These are phyloP conservation scores for Orthochromis indermauri DNA, from an alignment of 2,113 vertebrate species.

Conservation along the genomic window DNA sequence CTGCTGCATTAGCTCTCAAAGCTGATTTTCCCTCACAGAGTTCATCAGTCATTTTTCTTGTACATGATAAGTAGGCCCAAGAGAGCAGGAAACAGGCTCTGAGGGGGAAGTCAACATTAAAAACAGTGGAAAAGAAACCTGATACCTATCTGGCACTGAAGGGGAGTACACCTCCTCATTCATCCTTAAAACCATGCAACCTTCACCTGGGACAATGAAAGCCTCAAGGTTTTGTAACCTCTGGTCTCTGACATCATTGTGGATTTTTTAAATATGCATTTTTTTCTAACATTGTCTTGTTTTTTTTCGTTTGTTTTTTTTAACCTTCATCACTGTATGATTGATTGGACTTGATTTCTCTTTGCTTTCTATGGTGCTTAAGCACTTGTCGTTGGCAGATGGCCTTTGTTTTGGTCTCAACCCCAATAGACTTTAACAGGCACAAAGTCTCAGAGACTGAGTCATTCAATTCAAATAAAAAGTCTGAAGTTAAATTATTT, in stretches of 20 bases:
- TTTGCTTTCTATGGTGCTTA: constrained; percentile 21
- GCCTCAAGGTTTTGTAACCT: background rate
- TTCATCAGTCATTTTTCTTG: constrained; percentile 29
- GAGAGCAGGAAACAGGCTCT: constrained; percentile 5
- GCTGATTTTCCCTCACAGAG: background rate
- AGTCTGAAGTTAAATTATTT: background rate
- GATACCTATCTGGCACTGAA: constrained; percentile 27
- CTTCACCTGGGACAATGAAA: constrained; percentile 20
- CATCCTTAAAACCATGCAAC: background rate
- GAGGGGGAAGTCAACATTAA: constrained; percentile 31
- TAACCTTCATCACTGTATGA: background rate
- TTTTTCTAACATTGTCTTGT: background rate
- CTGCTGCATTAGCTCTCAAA: background rate
- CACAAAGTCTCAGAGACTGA: background rate
- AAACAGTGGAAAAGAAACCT: constrained; percentile 27
- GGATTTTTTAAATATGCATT: background rate
- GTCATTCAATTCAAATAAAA: background rate
- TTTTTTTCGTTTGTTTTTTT: background rate
- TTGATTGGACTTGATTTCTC: constrained; percentile 7
- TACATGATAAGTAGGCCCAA: constrained; percentile 36
- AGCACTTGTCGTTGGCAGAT: background rate
- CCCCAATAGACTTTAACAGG: background rate
- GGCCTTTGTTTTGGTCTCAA: background rate
- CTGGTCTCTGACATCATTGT: constrained; percentile 10
- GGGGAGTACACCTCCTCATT: background rate